Evolutionary conservation across 2,888 invertebrate species (phyloP).

Genomic region (Ormia ochracea): DNA sequence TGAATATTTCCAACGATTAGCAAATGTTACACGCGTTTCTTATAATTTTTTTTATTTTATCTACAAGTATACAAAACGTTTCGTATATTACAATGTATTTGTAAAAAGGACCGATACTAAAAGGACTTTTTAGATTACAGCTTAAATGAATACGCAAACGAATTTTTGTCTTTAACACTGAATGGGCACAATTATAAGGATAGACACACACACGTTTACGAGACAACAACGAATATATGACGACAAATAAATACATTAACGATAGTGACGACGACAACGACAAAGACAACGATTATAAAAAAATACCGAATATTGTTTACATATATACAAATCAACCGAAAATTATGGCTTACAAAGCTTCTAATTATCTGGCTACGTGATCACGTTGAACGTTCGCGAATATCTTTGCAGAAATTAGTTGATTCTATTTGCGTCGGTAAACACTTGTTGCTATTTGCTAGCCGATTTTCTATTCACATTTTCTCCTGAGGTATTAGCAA

Average conservation of each 20-base stretch:
- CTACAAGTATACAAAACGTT: slow-evolving; percentile 15
- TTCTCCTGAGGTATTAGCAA: not conserved
- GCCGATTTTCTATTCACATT: not conserved
- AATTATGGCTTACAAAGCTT: slow-evolving; percentile 33
- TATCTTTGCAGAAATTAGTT: not conserved
- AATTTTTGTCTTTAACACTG: slow-evolving; percentile 11
- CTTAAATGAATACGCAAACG: slow-evolving; percentile 26
- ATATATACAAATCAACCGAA: slow-evolving; percentile 62
- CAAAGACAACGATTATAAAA: slow-evolving; percentile 53
- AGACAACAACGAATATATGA: slow-evolving; percentile 57
- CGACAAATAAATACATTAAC: slow-evolving; percentile 47
- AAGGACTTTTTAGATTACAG: slow-evolving; percentile 35
- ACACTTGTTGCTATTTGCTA: not conserved
- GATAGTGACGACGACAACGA: slow-evolving; percentile 50
- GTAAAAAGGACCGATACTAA: slow-evolving; percentile 14
- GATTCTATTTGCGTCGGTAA: not conserved
- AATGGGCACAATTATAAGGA: slow-evolving; percentile 22
- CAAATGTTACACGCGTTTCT: slow-evolving; percentile 1
- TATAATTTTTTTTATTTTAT: slow-evolving; percentile 10
- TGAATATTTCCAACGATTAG: not conserved
- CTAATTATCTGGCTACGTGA: slow-evolving; percentile 7
- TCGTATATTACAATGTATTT: slow-evolving; percentile 37
- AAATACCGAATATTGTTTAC: slow-evolving; percentile 61
- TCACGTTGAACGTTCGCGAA: not conserved
- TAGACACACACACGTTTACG: slow-evolving; percentile 46